Evolutionary conservation across 2,888 invertebrate species (phyloP), one percentile per base, ranked within the genome.

Genomic region (Cloeon dipterum): DNA sequence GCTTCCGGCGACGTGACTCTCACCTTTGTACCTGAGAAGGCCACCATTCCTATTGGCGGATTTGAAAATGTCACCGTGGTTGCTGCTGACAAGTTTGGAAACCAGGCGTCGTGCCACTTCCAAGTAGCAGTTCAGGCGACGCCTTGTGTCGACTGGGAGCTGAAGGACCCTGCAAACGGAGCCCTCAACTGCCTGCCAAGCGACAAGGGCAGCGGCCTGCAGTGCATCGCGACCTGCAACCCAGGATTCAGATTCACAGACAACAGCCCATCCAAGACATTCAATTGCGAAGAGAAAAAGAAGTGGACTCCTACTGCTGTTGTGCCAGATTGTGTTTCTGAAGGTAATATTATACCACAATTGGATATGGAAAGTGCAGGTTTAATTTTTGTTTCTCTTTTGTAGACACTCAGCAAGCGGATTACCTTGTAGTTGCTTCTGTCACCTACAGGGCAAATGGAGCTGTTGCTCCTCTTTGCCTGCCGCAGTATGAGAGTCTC

Each of bases 241-340:
- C 71, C 76, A 20, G 86, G 86, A 13, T 88, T 70, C 56, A 66
- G 88, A 50, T 89, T 91, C 49, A 88, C 88, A 1, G 88, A 89
- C 51, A 88, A 86, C 21, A 79, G 83, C 50, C 74, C 78, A 3
- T 70, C 76, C 1, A 89, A 88, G 55, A 77, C 79, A 1, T 91
- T 85, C 54, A 67, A 74, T 2, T 91, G 89, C 50, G 76, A 81
- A 52, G 68, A 70, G 0, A 76, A 75, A 46, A 71, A 74, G 35
- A 66, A 74, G 40, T 91, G 91, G 91, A 65, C 70, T 8, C 91
- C 93, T 2, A 71, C 75, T 2, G 77, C 82, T 7, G 79, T 89
- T 34, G 88, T 91, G 17, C 91, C 91, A 0, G 88, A 91, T 50
- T 93, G 93, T 56, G 89, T 93, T 17, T 86, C 88, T 3, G 86